Evolutionary conservation across 2,888 invertebrate genomes (phyloP).

Genomic region (Tetropium fuscum): DNA sequence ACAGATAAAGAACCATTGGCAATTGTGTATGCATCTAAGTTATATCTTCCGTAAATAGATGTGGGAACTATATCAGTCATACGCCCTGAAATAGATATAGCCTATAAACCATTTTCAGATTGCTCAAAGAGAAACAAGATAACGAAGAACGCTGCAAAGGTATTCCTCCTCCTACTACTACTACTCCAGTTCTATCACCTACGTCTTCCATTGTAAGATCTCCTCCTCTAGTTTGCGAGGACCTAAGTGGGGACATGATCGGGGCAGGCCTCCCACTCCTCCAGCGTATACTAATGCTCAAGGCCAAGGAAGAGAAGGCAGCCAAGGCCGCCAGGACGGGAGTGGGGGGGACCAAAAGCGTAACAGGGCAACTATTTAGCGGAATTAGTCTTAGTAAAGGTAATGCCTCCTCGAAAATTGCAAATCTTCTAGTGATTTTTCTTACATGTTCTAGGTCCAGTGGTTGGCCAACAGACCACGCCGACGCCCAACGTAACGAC

Average conservation of each 20-base stretch:
- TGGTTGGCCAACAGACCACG: constrained; percentile 54
- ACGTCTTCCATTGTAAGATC: constrained; percentile 69
- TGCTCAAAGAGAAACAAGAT: constrained; percentile 87
- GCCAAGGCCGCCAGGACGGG: constrained; percentile 47
- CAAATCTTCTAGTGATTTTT: too few species aligned
- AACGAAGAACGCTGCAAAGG: constrained; percentile 71
- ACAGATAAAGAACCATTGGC: too few species aligned
- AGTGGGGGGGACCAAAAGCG: constrained; percentile 40
- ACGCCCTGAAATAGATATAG: too few species aligned
- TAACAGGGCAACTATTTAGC: constrained; percentile 46
- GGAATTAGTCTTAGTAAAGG: constrained; percentile 40
- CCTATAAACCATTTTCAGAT: too few species aligned
- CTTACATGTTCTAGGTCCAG: constrained; percentile 41
- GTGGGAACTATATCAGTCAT: too few species aligned
- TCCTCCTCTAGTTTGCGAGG: constrained; percentile 68
- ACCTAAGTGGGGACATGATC: constrained; percentile 70
- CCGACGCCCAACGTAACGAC: constrained; percentile 47
- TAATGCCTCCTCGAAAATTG: too few species aligned
- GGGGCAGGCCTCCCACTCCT: constrained; percentile 80
- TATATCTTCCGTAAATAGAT: too few species aligned
- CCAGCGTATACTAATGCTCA: constrained; percentile 80
- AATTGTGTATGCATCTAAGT: too few species aligned
- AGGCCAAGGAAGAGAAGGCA: constrained; percentile 77
- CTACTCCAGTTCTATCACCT: constrained; percentile 71
- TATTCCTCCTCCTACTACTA: constrained; percentile 46